A percentile compares a stretch with the other conserved stretches of the same genome.
Evolutionary conservation across 2,888 invertebrate species (phyloP).

Genomic region (Azorinus chamasolen): DNA sequence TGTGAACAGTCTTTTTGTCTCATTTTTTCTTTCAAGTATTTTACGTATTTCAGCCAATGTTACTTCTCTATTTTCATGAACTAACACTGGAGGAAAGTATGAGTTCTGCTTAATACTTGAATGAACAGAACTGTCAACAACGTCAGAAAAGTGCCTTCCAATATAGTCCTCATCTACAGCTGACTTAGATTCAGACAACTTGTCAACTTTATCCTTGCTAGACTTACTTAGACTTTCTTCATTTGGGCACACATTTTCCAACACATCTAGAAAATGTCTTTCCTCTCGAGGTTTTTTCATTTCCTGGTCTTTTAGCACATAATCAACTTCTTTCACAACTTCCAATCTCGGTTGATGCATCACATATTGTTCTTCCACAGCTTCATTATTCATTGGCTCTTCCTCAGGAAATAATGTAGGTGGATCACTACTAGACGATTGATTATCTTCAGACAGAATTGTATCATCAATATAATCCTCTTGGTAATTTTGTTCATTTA

Average conservation of each 20-base stretch:
- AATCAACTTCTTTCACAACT: no score
- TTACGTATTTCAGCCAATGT: slow-evolving; percentile 22
- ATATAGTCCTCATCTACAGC: slow-evolving; percentile 21
- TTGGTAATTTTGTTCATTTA: neutral
- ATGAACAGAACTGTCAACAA: slow-evolving; percentile 10
- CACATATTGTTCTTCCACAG: no score
- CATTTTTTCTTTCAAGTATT: slow-evolving; percentile 1
- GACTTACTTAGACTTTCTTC: neutral
- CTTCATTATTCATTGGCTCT: neutral
- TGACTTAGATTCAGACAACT: neutral
- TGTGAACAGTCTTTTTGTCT: neutral
- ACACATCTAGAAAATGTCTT: slow-evolving; percentile 66
- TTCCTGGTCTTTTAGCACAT: no score
- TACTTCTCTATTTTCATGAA: slow-evolving; percentile 41
- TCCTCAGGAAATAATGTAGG: slow-evolving; percentile 37
- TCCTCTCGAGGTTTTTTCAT: slow-evolving; percentile 34
- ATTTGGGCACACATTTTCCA: slow-evolving; percentile 23
- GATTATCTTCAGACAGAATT: neutral
- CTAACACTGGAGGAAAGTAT: no score
- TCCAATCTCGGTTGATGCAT: no score
- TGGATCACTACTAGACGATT: slow-evolving; percentile 20
- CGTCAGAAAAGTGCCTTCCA: slow-evolving; percentile 56
- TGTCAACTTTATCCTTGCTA: neutral
- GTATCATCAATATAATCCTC: neutral
- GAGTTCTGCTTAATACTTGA: no score